Evolutionary conservation across 2,888 invertebrate species (phyloP), one percentile per base, ranked within the genome.

Genomic region (Lepeophtheirus nordmannii): DNA sequence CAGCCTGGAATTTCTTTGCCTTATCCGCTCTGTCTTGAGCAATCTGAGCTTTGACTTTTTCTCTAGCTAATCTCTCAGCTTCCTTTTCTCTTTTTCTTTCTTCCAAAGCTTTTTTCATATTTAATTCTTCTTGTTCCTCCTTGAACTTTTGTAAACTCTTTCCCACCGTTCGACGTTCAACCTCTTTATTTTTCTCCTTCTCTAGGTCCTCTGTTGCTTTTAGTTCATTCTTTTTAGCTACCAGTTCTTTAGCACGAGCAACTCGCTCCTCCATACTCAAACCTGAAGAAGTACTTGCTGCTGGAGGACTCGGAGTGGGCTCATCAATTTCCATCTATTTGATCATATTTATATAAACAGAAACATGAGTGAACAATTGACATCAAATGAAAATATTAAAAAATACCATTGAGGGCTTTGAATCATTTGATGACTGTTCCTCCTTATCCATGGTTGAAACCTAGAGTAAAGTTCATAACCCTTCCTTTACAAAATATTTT

Each of bases 21-120:
- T 58, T 46, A 17, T 63, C 67, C 12, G 58, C 58, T 58, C 62
- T 37, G 39, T 67, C 58, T 40, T 67, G 58, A 14, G 30, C 58
- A 23, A 63, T 41, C 58, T 58, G 62, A 53, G 30, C 64, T 46
- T 39, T 22, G 10, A 53, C 57, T 40, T 38, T 58, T 8, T 56
- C 58, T 59, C 10, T n/a, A 20, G 65, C 65, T 39, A 65, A 23
- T 20, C 58, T 58, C 38, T 22, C 11, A 20, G 39, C 58, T n/a
- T 68, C 62, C n/a, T 41, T 56, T 20, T 62, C 46, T 10, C 41
- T 57, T 39, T 62, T 37, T 58, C 67, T 53, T 53, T 67, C 67
- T 59, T 58, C 65, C 38, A 58, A 62, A 20, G 53, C 57, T 53
- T 68, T 39, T 56, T 56, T 38, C 22, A 62, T 56, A 56, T 56